Conservation (phyloP, 2,113 vertebrate species). For the Sturnira hondurensis region DNA sequence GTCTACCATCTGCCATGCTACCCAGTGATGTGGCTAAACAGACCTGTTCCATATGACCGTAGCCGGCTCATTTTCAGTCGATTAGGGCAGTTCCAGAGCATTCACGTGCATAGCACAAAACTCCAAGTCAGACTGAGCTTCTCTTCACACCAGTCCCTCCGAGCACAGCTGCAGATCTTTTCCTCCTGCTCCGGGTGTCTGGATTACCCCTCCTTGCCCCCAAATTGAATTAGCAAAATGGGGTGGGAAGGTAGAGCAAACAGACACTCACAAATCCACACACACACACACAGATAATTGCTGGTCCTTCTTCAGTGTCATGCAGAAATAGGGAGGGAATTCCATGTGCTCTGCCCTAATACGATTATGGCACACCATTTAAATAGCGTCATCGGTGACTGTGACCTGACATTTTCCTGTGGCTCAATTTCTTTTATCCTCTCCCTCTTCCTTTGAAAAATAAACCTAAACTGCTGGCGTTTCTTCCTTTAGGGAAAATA, state of each 20-base stretch:
- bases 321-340: slow-evolving; percentile 70
- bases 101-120: slow-evolving; percentile 78
- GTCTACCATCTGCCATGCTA: slow-evolving; percentile 91
- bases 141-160: slow-evolving; percentile 41
- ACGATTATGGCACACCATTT: slow-evolving; percentile 77
- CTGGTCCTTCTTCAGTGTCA: slow-evolving; percentile 67
- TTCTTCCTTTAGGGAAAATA: slow-evolving; percentile 49
- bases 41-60: slow-evolving; percentile 80
- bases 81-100: slow-evolving; percentile 81
- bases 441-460: slow-evolving; percentile 37
- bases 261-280: slow-evolving; percentile 24
- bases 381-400: slow-evolving; percentile 72
- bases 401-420: slow-evolving; percentile 73
- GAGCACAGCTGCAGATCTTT: slow-evolving; percentile 57
- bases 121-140: slow-evolving; percentile 69
- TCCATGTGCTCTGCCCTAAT: slow-evolving; percentile 73
- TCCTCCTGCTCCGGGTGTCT: slow-evolving; percentile 32
- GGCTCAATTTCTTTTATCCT: slow-evolving; percentile 65
- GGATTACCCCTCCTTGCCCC: slow-evolving; percentile 53
- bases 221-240: slow-evolving; percentile 65
- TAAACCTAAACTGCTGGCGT: slow-evolving; percentile 24
- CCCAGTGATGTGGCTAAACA: slow-evolving; percentile 86
- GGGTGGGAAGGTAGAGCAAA: slow-evolving; percentile 57
- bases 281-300: slow-evolving; percentile 21
- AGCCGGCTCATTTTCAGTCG: slow-evolving; percentile 83